Conservation (phyloP, 53 echinoderm and acorn worm species). For the Stichopus horrens region DNA sequence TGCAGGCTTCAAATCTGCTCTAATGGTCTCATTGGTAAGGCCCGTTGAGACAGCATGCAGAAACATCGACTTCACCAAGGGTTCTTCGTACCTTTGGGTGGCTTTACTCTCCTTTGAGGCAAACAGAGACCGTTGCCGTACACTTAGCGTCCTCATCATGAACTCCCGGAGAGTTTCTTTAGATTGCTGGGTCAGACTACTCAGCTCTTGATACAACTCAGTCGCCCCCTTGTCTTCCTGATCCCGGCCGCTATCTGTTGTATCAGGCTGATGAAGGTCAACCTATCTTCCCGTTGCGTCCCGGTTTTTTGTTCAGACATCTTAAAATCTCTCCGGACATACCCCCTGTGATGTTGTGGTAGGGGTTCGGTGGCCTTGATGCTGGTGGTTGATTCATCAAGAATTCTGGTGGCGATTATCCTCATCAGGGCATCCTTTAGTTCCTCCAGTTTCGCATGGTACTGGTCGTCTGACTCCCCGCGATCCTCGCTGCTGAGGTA, state of each 20-base stretch:
- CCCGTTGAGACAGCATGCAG: slow-evolving; percentile 43
- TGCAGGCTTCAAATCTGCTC: slow-evolving; percentile 33
- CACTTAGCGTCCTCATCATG: slow-evolving; percentile 36
- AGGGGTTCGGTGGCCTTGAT: neutral
- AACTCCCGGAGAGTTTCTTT: slow-evolving; percentile 48
- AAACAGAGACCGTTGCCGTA: slow-evolving; percentile 45
- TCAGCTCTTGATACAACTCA: slow-evolving; percentile 52
- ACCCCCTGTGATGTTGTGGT: slow-evolving; percentile 1
- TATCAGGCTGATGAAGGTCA: slow-evolving; percentile 4
- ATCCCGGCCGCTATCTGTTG: slow-evolving; percentile 3
- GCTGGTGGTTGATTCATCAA: neutral
- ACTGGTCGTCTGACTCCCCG: slow-evolving; percentile 23
- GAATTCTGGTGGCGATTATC: neutral
- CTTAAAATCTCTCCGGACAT: slow-evolving; percentile 4
- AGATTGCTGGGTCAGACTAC: slow-evolving; percentile 6
- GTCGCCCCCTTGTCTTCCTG: slow-evolving; percentile 50
- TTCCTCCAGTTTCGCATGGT: neutral
- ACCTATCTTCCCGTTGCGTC: neutral
- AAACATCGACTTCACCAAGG: slow-evolving; percentile 50
- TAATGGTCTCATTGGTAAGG: slow-evolving; percentile 15
- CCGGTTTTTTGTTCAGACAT: slow-evolving; percentile 1
- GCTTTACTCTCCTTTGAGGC: slow-evolving; percentile 43
- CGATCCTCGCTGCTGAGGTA: slow-evolving; percentile 44
- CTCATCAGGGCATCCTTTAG: neutral
- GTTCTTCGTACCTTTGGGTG: slow-evolving; percentile 27